Base-by-base conservation (phyloP, 2,888 invertebrate genomes). In the Ophion ventricosus region DNA sequence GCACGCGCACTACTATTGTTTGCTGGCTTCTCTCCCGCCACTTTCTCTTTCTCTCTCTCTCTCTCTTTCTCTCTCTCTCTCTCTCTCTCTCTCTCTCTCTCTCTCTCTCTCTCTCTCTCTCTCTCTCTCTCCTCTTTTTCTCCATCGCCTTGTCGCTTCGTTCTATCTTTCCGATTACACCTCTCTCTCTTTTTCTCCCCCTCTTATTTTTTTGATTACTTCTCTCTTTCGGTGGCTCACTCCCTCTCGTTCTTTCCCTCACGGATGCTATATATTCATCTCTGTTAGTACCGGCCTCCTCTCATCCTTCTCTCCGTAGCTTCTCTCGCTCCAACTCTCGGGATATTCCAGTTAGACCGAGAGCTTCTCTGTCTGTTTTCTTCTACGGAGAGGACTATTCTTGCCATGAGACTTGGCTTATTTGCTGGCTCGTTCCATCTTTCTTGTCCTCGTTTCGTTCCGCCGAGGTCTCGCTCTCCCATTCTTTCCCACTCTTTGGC, bases 1-100 rank as follows among this genome's bases (percentile, higher is more conserved):
- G 91, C 92, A 92, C 92, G 92, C 92, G 92, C 79, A 43, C 90
- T 92, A 90, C 91, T 91, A 92, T 93, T 92, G 92, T 92, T 92
- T 92, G 92, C 92, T 91, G 35, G 90, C 92, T 92, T 91, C 92
- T 91, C 90, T 92, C 76, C 59, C 64, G 43, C 73, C 91, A 92
- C 91, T 88, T 87, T 87, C 82, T 83, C 87, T 80, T 80, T 73
- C 66, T 57, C 64, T 78, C 72, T 75, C 61, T n/a, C 77, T 43
- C 43, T 80, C 79, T 26, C 59, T 54, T 25, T 70, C 72, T 64
- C 72, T 20, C 64, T 56, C 66, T 69, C 80, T 35, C 70, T 49
- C n/a, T 54, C 25, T 67, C 29, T 35, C 35, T 49, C 63, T 40
- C 17, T 14, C 11, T 57, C 23, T 23, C 57, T 67, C 67, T 25